Evolutionary conservation across 2,888 invertebrate genomes (phyloP), one percentile per base, ranked within the genome.

Genomic region (Osedax fenrisi): DNA sequence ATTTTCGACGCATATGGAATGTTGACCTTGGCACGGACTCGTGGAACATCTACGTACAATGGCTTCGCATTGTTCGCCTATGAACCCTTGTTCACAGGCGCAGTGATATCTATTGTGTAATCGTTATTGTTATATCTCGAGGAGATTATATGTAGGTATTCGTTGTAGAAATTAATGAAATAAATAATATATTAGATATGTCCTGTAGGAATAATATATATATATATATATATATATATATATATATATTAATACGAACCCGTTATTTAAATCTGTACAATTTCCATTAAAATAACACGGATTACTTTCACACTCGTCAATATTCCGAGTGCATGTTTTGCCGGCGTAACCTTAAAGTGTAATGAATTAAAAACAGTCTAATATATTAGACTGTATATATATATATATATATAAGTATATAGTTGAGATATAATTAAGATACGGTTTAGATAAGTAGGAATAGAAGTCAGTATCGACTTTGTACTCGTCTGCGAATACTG

Each of bases 71-170:
- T 17, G 41, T 41, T 41, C 17, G 17, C 41, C 41, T 17, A 41
- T 41, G 41, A 41, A 41, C 27, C 68, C 76, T 17, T 76, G 69
- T 1, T 78, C 26, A 77, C 83, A 83, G 2, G 64, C 13, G 75
- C 83, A 83, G 1, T 76, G 73, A 75, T 76, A 83, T 59, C 77
- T 74, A 1, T 74, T 73, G 68, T 81, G 79, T 5, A 17, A 17
- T 41, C 41, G 41, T 41, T 41, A 10, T n/a, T n/a, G n/a, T n/a
- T n/a, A n/a, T n/a, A n/a, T n/a, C n/a, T n/a, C n/a, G n/a, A n/a
- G n/a, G n/a, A n/a, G n/a, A 41, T 17, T 41, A 41, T 41, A 41
- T 41, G 17, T 41, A 41, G 41, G 5, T 41, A 17, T 10, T 41
- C 5, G 5, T 10, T 10, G 10, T 41, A 41, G 41, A 41, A 10